Evolutionary conservation across 1,140 invertebrate genomes (phyloP).

Genomic region (Zophobas atratus): DNA sequence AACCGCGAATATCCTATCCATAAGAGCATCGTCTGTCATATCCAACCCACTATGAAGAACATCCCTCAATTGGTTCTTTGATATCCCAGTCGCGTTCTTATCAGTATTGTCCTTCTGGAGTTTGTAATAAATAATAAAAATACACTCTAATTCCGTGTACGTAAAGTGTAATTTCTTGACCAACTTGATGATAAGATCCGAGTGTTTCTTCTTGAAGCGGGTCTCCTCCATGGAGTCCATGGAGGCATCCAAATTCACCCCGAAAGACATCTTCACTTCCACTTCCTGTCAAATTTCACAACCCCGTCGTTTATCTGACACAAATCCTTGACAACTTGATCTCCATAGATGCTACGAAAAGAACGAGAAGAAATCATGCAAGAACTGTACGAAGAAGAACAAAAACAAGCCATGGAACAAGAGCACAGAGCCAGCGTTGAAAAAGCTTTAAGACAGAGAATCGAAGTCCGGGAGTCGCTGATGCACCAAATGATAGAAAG

Average conservation of each 20-base stretch:
- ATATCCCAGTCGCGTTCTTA: conserved; percentile 68
- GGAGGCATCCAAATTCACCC: conserved; percentile 68
- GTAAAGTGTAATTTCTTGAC: conserved; percentile 68
- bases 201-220: conserved; percentile 71
- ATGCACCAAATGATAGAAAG: conserved; percentile 61
- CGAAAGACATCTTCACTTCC: conserved; percentile 49
- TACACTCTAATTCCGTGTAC: conserved; percentile 69
- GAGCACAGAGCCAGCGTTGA: conserved; percentile 60
- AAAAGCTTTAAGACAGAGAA: conserved; percentile 57
- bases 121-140: conserved; percentile 66
- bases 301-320: conserved; percentile 25
- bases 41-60: conserved; percentile 80
- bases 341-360: conserved; percentile 57
- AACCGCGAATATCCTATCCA: conserved; percentile 74
- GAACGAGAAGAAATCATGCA: conserved; percentile 64
- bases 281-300: conserved; percentile 20
- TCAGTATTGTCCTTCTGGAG: conserved; percentile 65
- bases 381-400: conserved; percentile 63
- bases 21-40: conserved; percentile 80
- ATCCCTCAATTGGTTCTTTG: conserved; percentile 75
- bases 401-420: conserved; percentile 58
- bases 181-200: conserved; percentile 69
- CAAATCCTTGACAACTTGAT: conserved; percentile 40
- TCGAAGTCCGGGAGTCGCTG: conserved; percentile 59
- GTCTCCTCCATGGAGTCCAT: conserved; percentile 73